Base-by-base conservation (phyloP, 2,797 vertebrate genomes). In the Antennarius maculatus region DNA sequence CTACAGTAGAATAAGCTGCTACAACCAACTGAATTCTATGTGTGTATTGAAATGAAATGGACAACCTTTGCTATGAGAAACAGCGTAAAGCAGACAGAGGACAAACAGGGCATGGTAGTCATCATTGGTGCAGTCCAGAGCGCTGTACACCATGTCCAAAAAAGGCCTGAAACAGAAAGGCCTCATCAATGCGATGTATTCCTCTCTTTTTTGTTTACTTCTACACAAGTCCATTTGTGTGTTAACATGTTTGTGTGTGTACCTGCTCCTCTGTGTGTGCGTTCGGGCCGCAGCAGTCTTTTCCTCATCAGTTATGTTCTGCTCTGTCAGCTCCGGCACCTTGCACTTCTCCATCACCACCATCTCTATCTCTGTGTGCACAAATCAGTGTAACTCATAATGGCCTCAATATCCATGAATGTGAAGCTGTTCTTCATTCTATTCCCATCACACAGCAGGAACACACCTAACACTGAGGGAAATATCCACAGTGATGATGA, bases 61-160 rank as follows among this genome's bases (percentile, higher is more conserved):
- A 53, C 31, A 18, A 97, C 98, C 98, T 95, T 95, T 97, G 85
- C 98, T 99, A 81, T 97, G 97, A 42, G 96, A 97, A 91, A 98
- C 94, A 5, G 97, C 96, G 7, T 96, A 99, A 0, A 99, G 93
- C 62, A 99, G 95, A 79, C 98, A 99, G 68, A 99, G 95, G 66
- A 99, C 98, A 57, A 99, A 99, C 23, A 99, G 92, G 0, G 98
- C 96, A 0, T 98, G 95, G 85, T 99, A 99, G 77, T 99, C 98
- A 0, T 97, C 96, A 0, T 80, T 90, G 3, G 92, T 92, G 81
- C 96, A 97, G 82, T 98, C 95, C 34, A 99, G 88, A 1, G 97
- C 95, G 0, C 95, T 95, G 88, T 97, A 98, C 23, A 99, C 96
- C 97, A 99, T 96, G 87, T 98, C 97, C 73, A 99, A 91, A 82